Percentiles rank a stretch among this genome's conserved stretches.
These are phyloP conservation scores for Latheticus oryzae DNA, from an alignment of 2,888 invertebrate genomes.

Conservation along the genomic window DNA sequence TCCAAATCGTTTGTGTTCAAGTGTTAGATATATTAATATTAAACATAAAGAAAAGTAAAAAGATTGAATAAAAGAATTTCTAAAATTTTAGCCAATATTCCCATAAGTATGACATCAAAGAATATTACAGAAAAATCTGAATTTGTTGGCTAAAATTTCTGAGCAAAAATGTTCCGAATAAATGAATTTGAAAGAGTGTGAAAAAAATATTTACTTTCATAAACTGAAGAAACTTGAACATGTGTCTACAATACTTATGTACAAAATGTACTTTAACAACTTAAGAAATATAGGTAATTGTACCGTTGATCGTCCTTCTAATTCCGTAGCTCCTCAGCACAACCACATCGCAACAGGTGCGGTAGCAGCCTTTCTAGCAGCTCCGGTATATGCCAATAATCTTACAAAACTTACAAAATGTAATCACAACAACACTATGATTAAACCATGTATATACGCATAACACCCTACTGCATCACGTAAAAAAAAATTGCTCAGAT, in stretches of 20 bases:
- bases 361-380: constrained; percentile 64
- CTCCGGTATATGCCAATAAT: constrained; percentile 65
- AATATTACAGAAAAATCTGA: too few species aligned
- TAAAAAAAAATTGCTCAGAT: constrained; percentile 8
- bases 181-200: constrained; percentile 35
- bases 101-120: too few species aligned
- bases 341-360: constrained; percentile 63
- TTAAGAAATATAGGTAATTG: constrained; percentile 59
- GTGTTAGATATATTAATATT: constrained; percentile 38
- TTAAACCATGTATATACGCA: constrained; percentile 65
- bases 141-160: constrained; percentile 19
- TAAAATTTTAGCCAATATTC: constrained; percentile 11
- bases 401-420: constrained; percentile 66
- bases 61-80: constrained; percentile 22
- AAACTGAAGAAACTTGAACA: constrained; percentile 54
- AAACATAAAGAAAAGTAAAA: constrained; percentile 20
- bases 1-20: too few species aligned
- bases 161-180: constrained; percentile 15
- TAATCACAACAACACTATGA: constrained; percentile 65
- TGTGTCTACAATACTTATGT: constrained; percentile 51
- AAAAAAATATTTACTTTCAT: constrained; percentile 54
- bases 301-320: constrained; percentile 64
- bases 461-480: constrained; percentile 44
- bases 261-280: constrained; percentile 50
- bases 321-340: constrained; percentile 63